A percentile compares a stretch with the other conserved stretches of the same genome.
phyloP scores from a whole-genome alignment of 2,888 invertebrate genomes.

The Ormia ochracea region DNA sequence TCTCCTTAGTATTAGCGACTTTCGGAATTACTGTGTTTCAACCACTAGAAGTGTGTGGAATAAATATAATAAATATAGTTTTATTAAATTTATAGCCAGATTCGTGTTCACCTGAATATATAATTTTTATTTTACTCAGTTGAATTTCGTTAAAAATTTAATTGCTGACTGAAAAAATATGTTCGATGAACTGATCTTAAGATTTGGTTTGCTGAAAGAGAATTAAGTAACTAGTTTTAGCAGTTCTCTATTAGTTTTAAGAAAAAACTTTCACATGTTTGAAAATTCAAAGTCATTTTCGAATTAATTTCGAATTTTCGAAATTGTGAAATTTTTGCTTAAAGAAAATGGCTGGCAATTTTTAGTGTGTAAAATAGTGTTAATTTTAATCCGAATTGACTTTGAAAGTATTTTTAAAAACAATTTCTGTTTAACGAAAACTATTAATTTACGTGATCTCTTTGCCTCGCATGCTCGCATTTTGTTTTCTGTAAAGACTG shows the following conservation, averaged over 20 bases:
- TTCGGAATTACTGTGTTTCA: too few relatives aligned
- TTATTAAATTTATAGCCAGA: too few relatives aligned
- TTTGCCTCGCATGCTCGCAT: not conserved
- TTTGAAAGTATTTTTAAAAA: not conserved
- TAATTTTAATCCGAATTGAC: not conserved
- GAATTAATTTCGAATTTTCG: not conserved
- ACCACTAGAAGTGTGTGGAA: too few relatives aligned
- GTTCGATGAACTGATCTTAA: too few relatives aligned
- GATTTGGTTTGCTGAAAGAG: too few relatives aligned
- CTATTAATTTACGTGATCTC: not conserved
- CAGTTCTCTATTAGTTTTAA: not conserved
- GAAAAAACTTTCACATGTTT: not conserved
- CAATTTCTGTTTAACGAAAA: not conserved
- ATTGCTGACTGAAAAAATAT: too few relatives aligned
- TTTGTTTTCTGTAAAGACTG: not conserved
- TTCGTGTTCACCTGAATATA: too few relatives aligned
- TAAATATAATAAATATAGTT: too few relatives aligned
- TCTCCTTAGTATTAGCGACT: too few relatives aligned
- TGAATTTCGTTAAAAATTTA: too few relatives aligned
- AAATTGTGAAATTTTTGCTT: not conserved
- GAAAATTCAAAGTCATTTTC: not conserved
- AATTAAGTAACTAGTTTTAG: too few relatives aligned
- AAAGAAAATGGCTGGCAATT: not conserved
- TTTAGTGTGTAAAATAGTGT: not conserved
- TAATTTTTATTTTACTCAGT: too few relatives aligned